Evolutionary conservation across 2,888 invertebrate genomes (phyloP), one percentile per base, ranked within the genome.

Genomic region (Schizaphis graminum): DNA sequence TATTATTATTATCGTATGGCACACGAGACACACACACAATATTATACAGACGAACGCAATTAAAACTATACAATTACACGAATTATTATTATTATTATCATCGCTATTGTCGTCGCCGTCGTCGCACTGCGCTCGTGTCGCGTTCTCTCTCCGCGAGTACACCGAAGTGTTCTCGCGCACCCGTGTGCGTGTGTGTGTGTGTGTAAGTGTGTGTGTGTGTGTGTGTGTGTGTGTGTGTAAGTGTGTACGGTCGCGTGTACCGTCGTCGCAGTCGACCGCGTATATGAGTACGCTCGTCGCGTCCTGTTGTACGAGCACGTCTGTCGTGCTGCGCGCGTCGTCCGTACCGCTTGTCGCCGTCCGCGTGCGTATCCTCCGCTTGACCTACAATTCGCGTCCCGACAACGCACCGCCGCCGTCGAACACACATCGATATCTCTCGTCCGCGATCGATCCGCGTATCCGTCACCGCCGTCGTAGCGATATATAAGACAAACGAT

Each of bases 381-480:
- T 93, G 92, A 93, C 92, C 92, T 93, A 93, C 92, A 93, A 93
- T 93, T 89, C 92, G 49, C 89, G 35, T 41, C 85, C 44, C 85
- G 85, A 41, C 41, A 11, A 47, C 57, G 87, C 47, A 61, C 47
- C 77, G 21, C 53, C 47, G 21, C 21, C 61, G 61, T 49, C 89
- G 35, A 53, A 35, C 88, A 8, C 61, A 3, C 44, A 53, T 35
- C 77, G 77, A 77, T 21, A 35, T 77, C 53, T 21, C 53, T 77
- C 35, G 77, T 77, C 77, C 85, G 85, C 85, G 44, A 85, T 44
- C 41, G 35, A n/a, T 8, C 24, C 88, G 53, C 53, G 41, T 5
- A 11, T 56, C n/a, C 77, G 35, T 7, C 77, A 35, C 77, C 16
- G 53, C 53, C 49, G 67, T 16, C 67, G n/a, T n/a, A 67, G 67